These are phyloP conservation scores for Myotis pilosus DNA, from an alignment of 2,797 vertebrate genomes.

Conservation along the genomic window DNA sequence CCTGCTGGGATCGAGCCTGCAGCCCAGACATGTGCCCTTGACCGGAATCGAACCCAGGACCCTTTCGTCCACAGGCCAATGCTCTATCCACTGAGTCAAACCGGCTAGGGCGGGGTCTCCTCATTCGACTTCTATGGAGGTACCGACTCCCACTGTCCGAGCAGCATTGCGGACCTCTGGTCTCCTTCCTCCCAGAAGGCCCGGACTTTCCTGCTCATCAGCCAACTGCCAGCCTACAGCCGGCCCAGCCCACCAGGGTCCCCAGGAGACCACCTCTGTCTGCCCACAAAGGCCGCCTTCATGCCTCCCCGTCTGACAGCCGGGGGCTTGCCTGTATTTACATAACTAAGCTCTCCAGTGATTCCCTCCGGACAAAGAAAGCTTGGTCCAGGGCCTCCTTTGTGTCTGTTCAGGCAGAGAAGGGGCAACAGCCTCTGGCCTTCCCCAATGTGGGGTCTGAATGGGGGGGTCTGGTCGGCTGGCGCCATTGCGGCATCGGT, in stretches of 20 bases:
- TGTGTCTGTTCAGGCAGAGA: background rate
- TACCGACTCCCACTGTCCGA: background rate
- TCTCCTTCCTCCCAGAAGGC: background rate
- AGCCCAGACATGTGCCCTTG: no score
- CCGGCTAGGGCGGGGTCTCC: background rate
- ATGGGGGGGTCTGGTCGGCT: background rate
- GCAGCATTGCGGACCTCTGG: background rate
- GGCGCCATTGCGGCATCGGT: background rate
- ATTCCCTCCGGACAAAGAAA: conserved; percentile 19
- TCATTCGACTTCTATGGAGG: background rate
- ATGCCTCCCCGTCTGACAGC: background rate
- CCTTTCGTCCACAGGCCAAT: no score
- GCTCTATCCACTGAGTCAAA: no score
- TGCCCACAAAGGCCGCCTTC: background rate
- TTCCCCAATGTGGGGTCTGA: background rate
- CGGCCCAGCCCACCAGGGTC: background rate
- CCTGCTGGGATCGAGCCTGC: no score
- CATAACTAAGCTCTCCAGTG: background rate
- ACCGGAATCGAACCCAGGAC: no score
- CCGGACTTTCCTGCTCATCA: background rate
- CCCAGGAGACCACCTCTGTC: background rate
- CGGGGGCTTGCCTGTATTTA: background rate
- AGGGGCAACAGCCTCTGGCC: background rate
- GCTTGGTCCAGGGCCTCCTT: background rate
- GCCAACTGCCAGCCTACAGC: background rate